Percentiles rank a stretch among this genome's conserved stretches.
Conservation (phyloP, 2,113 vertebrate species). For the Centropus bengalensis region DNA sequence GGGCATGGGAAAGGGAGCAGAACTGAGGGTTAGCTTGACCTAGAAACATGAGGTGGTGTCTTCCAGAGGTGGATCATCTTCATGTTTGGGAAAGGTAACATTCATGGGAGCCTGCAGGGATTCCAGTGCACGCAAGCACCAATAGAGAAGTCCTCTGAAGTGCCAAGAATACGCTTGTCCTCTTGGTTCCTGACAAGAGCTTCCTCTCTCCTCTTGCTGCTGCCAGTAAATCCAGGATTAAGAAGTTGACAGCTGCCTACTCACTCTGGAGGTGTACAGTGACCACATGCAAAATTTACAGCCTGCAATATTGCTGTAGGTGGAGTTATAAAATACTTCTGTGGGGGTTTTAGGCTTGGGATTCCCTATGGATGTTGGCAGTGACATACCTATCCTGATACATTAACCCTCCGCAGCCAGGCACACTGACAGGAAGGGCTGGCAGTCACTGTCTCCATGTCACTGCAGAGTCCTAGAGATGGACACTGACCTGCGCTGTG, state of each 20-base stretch:
- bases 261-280: constrained; percentile 9
- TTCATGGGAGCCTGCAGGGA: background rate
- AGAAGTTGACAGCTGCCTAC: constrained; percentile 40
- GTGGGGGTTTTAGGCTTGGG: constrained; percentile 35
- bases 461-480: background rate
- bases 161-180: background rate
- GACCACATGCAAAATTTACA: constrained; percentile 51
- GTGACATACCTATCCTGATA: background rate
- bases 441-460: background rate
- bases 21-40: background rate
- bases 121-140: background rate
- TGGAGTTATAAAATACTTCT: constrained; percentile 18
- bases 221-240: constrained; percentile 44
- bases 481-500: rapidly evolving
- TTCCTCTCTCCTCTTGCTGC: background rate
- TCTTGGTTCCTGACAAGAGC: background rate
- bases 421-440: background rate
- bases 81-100: background rate
- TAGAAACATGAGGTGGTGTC: background rate
- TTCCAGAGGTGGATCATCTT: background rate
- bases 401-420: rapidly evolving
- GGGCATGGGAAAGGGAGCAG: background rate
- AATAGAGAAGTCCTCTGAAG: background rate
- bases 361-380: constrained; percentile 31
- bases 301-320: background rate